phyloP scores from a whole-genome alignment of 2,113 vertebrate species.

The Ia io region DNA sequence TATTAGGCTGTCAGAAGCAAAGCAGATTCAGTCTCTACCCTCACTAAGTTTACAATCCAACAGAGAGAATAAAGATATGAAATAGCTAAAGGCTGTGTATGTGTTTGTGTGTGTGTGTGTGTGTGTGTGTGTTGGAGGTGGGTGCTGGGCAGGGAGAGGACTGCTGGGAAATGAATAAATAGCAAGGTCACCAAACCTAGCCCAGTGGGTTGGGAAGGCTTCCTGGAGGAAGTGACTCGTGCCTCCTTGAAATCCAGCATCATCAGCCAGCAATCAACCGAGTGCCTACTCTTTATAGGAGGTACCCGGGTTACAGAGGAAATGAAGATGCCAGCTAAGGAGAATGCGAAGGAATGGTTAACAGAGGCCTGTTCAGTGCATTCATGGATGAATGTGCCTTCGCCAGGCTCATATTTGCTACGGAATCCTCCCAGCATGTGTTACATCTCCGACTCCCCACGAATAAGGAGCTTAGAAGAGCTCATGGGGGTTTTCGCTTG shows the following conservation, averaged over 20 bases:
- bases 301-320: neutral
- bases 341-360: neutral
- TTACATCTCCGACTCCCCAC: neutral
- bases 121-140: accelerated
- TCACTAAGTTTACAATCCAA: neutral
- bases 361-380: neutral
- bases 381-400: neutral
- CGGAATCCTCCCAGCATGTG: neutral
- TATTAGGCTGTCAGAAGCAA: neutral
- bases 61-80: neutral
- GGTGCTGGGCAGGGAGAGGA: neutral
- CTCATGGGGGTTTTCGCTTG: neutral
- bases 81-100: too few species aligned
- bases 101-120: neutral
- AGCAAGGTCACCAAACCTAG: neutral
- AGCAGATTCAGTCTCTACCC: neutral
- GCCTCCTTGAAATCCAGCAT: neutral
- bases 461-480: constrained; percentile 47
- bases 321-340: neutral
- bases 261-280: accelerated
- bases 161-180: neutral
- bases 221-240: neutral
- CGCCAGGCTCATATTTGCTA: neutral
- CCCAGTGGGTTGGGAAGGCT: neutral
- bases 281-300: neutral